Percentiles rank a stretch among this genome's conserved stretches.
phyloP scores from a whole-genome alignment of 2,113 vertebrate genomes.

The Bubo blakistoni region DNA sequence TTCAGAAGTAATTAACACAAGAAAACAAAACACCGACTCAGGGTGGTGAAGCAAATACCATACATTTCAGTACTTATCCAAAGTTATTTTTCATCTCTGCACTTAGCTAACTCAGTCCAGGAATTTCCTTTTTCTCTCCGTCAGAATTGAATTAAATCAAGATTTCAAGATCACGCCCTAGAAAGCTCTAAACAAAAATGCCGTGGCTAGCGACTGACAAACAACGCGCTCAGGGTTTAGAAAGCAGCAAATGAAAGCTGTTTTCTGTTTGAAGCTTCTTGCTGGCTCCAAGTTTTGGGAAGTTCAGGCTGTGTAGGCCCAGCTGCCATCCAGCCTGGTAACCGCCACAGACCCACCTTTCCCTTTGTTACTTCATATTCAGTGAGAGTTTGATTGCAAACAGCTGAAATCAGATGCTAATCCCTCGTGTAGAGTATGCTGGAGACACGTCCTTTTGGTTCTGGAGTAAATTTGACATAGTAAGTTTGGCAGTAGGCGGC shows the following conservation, averaged over 20 bases:
- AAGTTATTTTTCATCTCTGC: not conserved
- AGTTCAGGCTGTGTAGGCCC: not conserved
- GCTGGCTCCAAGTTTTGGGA: not conserved
- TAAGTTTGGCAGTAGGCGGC: not conserved
- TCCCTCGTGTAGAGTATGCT: not conserved
- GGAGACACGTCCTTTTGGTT: not conserved
- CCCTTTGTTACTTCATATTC: rapidly evolving
- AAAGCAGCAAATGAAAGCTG: not conserved
- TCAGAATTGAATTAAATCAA: not conserved
- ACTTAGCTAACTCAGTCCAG: not conserved
- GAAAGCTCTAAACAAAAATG: not conserved
- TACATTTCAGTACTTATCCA: not conserved
- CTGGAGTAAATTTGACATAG: not conserved
- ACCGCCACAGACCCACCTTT: not conserved
- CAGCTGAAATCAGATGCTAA: not conserved
- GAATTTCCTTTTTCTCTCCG: not conserved
- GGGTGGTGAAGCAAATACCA: not conserved
- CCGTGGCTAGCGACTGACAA: not conserved
- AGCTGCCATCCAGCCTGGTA: not conserved
- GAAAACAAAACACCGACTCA: not conserved
- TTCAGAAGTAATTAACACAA: not conserved
- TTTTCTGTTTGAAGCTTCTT: not conserved
- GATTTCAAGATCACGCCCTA: not conserved
- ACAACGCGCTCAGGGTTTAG: not conserved
- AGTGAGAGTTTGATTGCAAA: not conserved